These are phyloP conservation scores for Drosophila parabipectinata DNA, from an alignment of 1,140 invertebrate species.

Conservation along the genomic window DNA sequence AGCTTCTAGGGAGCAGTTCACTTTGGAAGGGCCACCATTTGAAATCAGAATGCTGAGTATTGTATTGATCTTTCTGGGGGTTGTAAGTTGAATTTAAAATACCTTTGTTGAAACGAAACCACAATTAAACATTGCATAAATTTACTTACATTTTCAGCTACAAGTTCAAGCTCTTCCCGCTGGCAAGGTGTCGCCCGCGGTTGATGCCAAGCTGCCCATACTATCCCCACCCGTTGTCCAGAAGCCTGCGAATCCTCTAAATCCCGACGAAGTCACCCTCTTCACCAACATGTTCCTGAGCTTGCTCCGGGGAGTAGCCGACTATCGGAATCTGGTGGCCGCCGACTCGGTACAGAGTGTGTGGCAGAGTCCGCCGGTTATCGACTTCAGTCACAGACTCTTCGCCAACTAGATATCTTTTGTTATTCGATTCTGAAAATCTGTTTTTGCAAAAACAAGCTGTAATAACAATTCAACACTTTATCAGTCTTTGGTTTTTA, in stretches of 20 bases:
- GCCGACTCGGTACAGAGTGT: conserved; percentile 60
- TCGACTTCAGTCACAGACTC: conserved; percentile 61
- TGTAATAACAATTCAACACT: neutral
- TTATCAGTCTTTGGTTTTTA: neutral
- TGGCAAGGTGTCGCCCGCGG: conserved; percentile 4
- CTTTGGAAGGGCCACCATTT: conserved; percentile 2
- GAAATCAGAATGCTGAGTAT: conserved; percentile 26
- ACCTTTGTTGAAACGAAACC: neutral
- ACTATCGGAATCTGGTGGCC: conserved; percentile 64
- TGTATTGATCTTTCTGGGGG: conserved; percentile 9
- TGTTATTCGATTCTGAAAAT: neutral
- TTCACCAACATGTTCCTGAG: conserved; percentile 67
- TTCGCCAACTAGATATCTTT: conserved; percentile 38
- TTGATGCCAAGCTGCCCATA: conserved; percentile 31
- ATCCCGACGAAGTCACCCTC: conserved; percentile 54
- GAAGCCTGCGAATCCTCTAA: conserved; percentile 37
- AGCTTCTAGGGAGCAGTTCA: conserved; percentile 32
- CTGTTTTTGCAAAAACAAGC: conserved; percentile 15
- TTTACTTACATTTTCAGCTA: neutral
- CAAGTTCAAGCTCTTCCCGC: conserved; percentile 28
- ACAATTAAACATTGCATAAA: neutral
- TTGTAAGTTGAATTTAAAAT: neutral
- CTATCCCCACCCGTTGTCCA: conserved; percentile 30
- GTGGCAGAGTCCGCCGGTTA: conserved; percentile 67
- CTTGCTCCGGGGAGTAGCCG: conserved; percentile 48